Percentiles rank a stretch among this genome's conserved stretches.
Evolutionary conservation across 2,113 vertebrate genomes (phyloP).

Genomic region (Dicrurus megarhynchus): DNA sequence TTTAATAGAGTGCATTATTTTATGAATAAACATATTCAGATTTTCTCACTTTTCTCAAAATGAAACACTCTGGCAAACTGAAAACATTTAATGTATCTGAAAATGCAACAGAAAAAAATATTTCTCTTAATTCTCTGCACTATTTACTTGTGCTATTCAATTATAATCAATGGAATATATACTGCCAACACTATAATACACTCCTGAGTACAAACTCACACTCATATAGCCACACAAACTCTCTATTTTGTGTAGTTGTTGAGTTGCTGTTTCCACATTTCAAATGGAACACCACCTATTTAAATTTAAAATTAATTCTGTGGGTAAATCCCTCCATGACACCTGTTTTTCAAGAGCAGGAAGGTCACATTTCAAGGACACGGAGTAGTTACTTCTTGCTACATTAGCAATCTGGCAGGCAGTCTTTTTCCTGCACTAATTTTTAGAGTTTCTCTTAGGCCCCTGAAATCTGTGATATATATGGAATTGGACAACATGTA

Average conservation of each 20-base stretch:
- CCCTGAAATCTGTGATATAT: background rate
- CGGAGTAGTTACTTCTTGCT: background rate
- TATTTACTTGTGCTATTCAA: background rate
- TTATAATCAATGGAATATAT: background rate
- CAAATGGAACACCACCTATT: background rate
- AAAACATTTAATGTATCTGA: background rate
- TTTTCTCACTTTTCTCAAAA: background rate
- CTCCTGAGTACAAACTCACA: background rate
- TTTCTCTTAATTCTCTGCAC: background rate
- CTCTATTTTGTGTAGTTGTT: background rate
- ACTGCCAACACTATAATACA: background rate
- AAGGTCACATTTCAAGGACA: background rate
- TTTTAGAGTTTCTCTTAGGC: background rate
- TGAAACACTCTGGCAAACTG: background rate
- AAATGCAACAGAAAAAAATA: background rate
- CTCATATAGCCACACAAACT: background rate
- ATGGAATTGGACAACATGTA: background rate
- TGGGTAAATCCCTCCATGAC: background rate
- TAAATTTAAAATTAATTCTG: background rate
- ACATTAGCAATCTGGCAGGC: background rate
- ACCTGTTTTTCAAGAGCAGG: background rate
- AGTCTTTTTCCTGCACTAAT: background rate
- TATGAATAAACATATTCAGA: background rate
- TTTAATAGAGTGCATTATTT: background rate
- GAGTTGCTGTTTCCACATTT: background rate